Conservation (phyloP, 2,113 vertebrate genomes). For the Gymnarchus niloticus region DNA sequence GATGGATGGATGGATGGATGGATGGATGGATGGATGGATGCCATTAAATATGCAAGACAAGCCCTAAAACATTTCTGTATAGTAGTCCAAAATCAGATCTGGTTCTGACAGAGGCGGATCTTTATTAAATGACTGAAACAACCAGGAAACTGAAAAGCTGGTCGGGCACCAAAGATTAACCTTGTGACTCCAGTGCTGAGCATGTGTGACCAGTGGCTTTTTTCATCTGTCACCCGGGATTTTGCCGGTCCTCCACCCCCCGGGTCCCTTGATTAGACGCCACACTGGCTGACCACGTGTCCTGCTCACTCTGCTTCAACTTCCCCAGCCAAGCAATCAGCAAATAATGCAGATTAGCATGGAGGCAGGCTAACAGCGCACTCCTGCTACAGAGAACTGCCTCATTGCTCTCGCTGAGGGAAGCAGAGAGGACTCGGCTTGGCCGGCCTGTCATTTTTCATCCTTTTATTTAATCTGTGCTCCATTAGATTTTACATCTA, state of each 20-base stretch:
- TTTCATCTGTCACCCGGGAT: neutral
- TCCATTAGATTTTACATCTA: neutral
- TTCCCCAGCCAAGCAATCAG: conserved; percentile 7
- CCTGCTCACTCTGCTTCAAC: neutral
- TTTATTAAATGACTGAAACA: neutral
- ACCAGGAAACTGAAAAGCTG: neutral
- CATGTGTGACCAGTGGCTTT: neutral
- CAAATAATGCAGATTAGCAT: conserved; percentile 15
- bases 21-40: neutral
- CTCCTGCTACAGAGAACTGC: neutral
- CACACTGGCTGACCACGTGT: conserved; percentile 1
- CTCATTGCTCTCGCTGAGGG: neutral
- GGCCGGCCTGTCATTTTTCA: neutral
- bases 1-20: neutral
- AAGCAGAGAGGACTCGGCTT: neutral
- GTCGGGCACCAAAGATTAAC: neutral
- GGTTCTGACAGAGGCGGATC: neutral
- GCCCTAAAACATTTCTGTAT: neutral
- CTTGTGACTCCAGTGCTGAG: neutral
- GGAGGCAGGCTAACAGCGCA: neutral
- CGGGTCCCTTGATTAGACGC: neutral
- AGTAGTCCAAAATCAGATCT: neutral
- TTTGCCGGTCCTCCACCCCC: neutral
- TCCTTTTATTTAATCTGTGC: neutral
- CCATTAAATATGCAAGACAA: neutral